Evolutionary conservation across 37 sponge, comb jelly and placozoan genomes (phyloP).

Genomic region (Beroe ovata): DNA sequence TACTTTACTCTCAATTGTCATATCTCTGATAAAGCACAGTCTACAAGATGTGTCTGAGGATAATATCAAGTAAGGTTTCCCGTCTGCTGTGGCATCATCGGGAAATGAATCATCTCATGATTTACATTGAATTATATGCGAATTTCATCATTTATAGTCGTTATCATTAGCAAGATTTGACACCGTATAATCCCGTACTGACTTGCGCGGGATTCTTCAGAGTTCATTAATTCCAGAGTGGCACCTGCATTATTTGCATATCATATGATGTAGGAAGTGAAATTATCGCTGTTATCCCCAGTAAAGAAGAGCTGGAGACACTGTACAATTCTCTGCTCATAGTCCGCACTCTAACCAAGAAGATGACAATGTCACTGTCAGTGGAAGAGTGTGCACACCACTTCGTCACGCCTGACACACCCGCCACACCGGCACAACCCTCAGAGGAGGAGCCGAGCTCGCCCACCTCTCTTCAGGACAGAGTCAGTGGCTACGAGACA

Average conservation of each 20-base stretch:
- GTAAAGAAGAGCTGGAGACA: slow-evolving; percentile 24
- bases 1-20: slow-evolving; percentile 56
- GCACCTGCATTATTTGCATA: no score
- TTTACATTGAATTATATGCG: no score
- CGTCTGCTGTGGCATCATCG: no score
- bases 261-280: no score
- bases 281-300: no score
- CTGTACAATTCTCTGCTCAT: slow-evolving; percentile 59
- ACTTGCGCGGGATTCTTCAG: no score
- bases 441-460: neutral
- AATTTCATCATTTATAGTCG: no score
- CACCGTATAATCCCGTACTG: no score
- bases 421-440: neutral
- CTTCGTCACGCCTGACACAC: slow-evolving; percentile 30
- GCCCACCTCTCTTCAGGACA: neutral
- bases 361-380: neutral
- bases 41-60: neutral
- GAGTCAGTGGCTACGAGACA: slow-evolving; percentile 50
- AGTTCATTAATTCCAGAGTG: no score
- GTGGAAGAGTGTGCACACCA: neutral
- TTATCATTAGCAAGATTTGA: no score
- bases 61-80: neutral
- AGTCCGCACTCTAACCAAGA: slow-evolving; percentile 3
- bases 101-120: no score
- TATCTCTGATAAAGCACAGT: slow-evolving; percentile 26